Evolutionary conservation across 2,888 invertebrate species (phyloP).

Genomic region (Helicoverpa assulta): DNA sequence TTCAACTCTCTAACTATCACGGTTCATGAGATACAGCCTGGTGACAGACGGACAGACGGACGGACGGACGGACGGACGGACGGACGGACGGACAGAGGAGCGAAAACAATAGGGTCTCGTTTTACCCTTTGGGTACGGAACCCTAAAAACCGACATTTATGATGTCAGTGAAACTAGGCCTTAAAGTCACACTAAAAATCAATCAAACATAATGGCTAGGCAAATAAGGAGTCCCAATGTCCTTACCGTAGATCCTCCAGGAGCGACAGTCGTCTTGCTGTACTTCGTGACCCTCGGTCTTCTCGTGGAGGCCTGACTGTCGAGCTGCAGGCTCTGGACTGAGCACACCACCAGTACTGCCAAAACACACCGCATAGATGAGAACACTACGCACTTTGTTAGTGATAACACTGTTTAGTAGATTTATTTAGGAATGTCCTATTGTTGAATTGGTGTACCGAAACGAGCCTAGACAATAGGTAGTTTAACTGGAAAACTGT

Average conservation of each 20-base stretch:
- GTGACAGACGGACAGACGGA: too few relatives aligned
- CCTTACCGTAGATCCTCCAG: conserved; percentile 85
- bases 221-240: neutral
- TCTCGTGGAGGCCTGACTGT: conserved; percentile 90
- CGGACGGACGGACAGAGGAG: too few relatives aligned
- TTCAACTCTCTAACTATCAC: too few relatives aligned
- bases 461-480: neutral
- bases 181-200: neutral
- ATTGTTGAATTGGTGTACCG: neutral
- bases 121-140: too few relatives aligned
- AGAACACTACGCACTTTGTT: conserved; percentile 43
- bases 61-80: too few relatives aligned
- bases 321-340: conserved; percentile 88
- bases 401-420: conserved; percentile 12
- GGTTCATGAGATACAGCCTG: too few relatives aligned
- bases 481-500: neutral
- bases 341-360: conserved; percentile 86
- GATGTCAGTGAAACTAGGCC: too few relatives aligned
- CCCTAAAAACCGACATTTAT: too few relatives aligned
- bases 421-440: conserved; percentile 17
- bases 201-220: neutral
- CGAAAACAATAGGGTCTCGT: too few relatives aligned
- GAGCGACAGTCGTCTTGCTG: conserved; percentile 88
- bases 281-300: conserved; percentile 92
- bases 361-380: conserved; percentile 76